Percentiles rank a stretch among this genome's conserved stretches.
phyloP scores from a whole-genome alignment of 2,888 invertebrate species.

The Strigamia maritima region DNA sequence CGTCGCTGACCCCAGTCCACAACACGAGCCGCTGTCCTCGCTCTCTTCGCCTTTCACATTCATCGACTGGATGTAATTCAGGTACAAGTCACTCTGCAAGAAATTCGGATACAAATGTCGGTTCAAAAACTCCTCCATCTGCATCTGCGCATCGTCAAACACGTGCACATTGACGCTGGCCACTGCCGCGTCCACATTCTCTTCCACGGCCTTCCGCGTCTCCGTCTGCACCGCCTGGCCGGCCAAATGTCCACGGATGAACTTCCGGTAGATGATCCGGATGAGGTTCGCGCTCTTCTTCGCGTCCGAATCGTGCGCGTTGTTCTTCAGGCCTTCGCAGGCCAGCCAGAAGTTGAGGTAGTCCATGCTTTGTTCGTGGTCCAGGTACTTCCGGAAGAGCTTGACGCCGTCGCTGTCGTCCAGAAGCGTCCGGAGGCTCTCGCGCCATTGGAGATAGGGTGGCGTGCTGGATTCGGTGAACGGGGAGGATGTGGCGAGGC shows the following conservation, averaged over 20 bases:
- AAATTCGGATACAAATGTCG: slow-evolving; percentile 89
- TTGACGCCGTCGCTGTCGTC: slow-evolving; percentile 86
- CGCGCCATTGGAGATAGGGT: slow-evolving; percentile 83
- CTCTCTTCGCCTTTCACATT: slow-evolving; percentile 36
- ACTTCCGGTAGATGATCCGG: slow-evolving; percentile 53
- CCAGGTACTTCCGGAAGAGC: slow-evolving; percentile 65
- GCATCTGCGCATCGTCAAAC: slow-evolving; percentile 78
- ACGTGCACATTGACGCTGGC: slow-evolving; percentile 53
- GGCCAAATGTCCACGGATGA: slow-evolving; percentile 67
- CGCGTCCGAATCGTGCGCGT: slow-evolving; percentile 61
- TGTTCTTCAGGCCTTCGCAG: slow-evolving; percentile 68
- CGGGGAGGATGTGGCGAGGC: slow-evolving; percentile 55
- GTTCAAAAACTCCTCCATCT: slow-evolving; percentile 78
- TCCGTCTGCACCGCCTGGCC: not conserved
- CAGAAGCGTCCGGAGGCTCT: slow-evolving; percentile 75
- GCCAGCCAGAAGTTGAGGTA: slow-evolving; percentile 77
- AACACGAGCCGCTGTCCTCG: too few species aligned
- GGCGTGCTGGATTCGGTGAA: slow-evolving; percentile 47
- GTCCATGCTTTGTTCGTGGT: slow-evolving; percentile 49
- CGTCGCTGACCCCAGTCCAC: too few species aligned
- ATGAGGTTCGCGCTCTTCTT: slow-evolving; percentile 55
- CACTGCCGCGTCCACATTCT: too few species aligned
- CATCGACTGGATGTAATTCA: slow-evolving; percentile 55
- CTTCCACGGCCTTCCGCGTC: not conserved
- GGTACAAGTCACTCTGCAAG: slow-evolving; percentile 86